Percentiles rank a stretch among this genome's conserved stretches.
phyloP scores from a whole-genome alignment of 2,888 invertebrate species.

The Macaria liturata region DNA sequence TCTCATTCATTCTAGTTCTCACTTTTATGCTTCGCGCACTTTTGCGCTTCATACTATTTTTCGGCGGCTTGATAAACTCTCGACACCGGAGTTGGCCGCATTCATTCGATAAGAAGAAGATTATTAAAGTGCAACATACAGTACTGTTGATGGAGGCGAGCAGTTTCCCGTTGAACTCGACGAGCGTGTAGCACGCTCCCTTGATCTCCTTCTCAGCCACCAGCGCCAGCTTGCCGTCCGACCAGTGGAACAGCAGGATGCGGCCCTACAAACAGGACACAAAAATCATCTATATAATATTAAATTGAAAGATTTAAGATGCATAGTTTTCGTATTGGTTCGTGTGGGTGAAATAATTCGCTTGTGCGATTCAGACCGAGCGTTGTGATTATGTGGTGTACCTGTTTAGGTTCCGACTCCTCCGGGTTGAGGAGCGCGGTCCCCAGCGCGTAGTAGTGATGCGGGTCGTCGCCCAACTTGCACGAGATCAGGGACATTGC shows the following conservation, averaged over 20 bases:
- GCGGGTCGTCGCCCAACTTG: constrained; percentile 94
- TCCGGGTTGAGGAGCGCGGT: constrained; percentile 97
- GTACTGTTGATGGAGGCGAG: constrained; percentile 98
- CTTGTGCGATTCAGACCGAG: too few relatives aligned
- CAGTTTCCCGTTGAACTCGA: constrained; percentile 98
- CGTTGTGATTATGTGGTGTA: constrained; percentile 29
- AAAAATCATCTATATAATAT: too few relatives aligned
- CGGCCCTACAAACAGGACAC: constrained; percentile 83
- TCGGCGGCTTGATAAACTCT: too few relatives aligned
- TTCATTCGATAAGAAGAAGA: too few relatives aligned
- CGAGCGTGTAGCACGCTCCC: constrained; percentile 96
- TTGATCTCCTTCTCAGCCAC: constrained; percentile 98
- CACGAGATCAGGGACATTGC: constrained; percentile 96
- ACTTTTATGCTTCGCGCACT: too few relatives aligned
- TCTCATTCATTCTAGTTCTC: too few relatives aligned
- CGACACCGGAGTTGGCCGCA: too few relatives aligned
- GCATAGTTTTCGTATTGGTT: too few relatives aligned
- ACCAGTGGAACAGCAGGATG: constrained; percentile 94
- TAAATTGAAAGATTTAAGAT: too few relatives aligned
- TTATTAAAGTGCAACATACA: constrained; percentile 73
- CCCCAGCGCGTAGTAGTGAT: constrained; percentile 96
- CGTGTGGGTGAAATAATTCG: too few relatives aligned
- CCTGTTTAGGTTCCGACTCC: constrained; percentile 96
- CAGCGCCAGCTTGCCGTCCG: constrained; percentile 92
- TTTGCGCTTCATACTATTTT: too few relatives aligned